Evolutionary conservation across 2,888 invertebrate genomes (phyloP).

Genomic region (Drosophila conformis): DNA sequence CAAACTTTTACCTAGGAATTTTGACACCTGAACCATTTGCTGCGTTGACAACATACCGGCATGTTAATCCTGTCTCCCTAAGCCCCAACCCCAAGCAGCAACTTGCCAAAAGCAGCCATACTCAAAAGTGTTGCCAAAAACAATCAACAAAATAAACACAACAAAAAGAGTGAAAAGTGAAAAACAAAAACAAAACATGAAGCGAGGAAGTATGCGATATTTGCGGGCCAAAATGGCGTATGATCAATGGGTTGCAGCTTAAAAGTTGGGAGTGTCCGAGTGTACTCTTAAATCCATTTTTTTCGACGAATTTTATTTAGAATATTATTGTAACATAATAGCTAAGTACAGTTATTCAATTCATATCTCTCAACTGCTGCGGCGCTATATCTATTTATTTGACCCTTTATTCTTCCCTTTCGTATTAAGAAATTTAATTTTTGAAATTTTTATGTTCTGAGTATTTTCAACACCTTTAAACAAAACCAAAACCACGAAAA

Average conservation of each 20-base stretch:
- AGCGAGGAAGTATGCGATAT: conserved; percentile 5
- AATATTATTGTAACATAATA: neutral
- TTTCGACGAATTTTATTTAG: neutral
- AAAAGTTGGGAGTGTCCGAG: conserved; percentile 4
- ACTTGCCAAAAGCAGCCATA: conserved; percentile 34
- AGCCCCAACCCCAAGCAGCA: conserved; percentile 18
- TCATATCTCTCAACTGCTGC: neutral
- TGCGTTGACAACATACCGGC: conserved; percentile 70
- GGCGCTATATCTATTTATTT: neutral
- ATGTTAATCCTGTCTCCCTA: conserved; percentile 48
- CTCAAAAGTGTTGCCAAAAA: conserved; percentile 50
- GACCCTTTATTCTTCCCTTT: neutral
- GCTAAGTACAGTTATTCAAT: neutral
- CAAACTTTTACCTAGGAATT: conserved; percentile 72
- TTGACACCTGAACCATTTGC: conserved; percentile 77
- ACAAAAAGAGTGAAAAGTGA: neutral
- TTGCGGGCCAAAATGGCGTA: conserved; percentile 40
- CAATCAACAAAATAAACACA: conserved; percentile 43
- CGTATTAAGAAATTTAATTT: neutral
- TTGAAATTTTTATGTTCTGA: too few species aligned
- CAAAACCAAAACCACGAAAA: too few species aligned
- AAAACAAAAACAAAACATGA: conserved; percentile 1
- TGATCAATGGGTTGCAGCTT: conserved; percentile 40
- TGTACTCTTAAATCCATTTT: neutral
- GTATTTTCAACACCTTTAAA: neutral